A percentile compares a stretch with the other conserved stretches of the same genome.
Conservation (phyloP, 35 echinoderm and acorn worm species). For the Ptychodera flava region DNA sequence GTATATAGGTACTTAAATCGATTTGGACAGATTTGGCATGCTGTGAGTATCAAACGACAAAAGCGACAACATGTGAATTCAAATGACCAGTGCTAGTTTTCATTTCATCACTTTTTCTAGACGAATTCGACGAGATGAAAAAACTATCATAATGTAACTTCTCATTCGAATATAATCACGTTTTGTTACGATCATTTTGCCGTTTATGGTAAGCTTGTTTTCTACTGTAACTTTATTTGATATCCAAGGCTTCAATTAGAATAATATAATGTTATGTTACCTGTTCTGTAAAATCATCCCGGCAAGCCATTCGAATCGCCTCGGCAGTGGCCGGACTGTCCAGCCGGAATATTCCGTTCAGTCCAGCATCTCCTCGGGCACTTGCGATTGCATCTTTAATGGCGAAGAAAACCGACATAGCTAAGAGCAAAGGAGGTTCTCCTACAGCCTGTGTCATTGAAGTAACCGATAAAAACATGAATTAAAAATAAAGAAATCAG, state of each 20-base stretch:
- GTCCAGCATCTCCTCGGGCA: slow-evolving; percentile 4
- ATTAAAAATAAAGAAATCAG: neutral
- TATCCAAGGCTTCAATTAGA: neutral
- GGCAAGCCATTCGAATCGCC: slow-evolving; percentile 7
- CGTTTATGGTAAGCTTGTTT: neutral
- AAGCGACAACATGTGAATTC: no score
- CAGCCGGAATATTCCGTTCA: neutral
- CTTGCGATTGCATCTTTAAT: slow-evolving; percentile 13
- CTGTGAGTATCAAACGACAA: no score
- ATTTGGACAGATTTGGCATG: no score
- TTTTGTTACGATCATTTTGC: neutral
- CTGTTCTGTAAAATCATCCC: slow-evolving; percentile 17
- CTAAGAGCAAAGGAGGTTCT: slow-evolving; percentile 6
- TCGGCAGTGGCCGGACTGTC: slow-evolving; percentile 5
- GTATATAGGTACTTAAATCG: no score
- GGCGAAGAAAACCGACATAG: slow-evolving; percentile 14
- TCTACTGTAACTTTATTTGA: neutral
- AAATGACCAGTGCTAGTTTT: no score
- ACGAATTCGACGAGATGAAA: no score
- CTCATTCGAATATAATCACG: neutral
- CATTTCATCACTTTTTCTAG: no score
- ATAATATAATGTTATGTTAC: neutral
- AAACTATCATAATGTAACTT: neutral
- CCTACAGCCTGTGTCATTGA: slow-evolving; percentile 9
- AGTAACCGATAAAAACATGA: neutral